These are phyloP conservation scores for Acanthopagrus latus DNA, from an alignment of 2,797 vertebrate genomes.

Conservation along the genomic window DNA sequence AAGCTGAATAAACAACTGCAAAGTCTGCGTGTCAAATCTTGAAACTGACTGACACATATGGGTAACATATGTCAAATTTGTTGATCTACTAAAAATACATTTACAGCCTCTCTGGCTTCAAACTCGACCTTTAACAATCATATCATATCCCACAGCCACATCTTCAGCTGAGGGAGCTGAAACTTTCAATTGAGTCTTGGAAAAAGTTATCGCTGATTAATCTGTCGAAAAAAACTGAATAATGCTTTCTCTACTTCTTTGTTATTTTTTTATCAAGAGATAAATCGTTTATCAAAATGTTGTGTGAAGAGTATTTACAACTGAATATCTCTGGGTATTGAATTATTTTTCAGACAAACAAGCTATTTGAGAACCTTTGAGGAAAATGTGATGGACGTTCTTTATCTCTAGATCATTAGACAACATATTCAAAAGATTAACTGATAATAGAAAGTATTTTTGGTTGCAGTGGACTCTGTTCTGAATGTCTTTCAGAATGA, in stretches of 20 bases:
- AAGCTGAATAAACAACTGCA: background rate
- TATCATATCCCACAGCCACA: background rate
- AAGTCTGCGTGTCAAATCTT: background rate
- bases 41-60: too few species aligned
- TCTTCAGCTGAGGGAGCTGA: background rate
- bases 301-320: background rate
- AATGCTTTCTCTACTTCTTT: too few species aligned
- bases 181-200: background rate
- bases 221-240: too few species aligned
- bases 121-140: too few species aligned
- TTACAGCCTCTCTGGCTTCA: too few species aligned
- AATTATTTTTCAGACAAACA: background rate
- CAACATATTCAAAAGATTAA: background rate
- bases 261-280: too few species aligned
- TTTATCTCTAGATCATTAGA: background rate
- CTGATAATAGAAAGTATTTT: background rate
- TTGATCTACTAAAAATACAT: too few species aligned
- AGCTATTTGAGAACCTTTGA: background rate
- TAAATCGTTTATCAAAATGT: too few species aligned
- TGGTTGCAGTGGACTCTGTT: background rate
- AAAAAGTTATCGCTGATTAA: too few species aligned
- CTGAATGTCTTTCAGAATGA: background rate
- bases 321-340: background rate
- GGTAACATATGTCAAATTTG: background rate
- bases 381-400: background rate